Evolutionary conservation across 1,140 invertebrate genomes (phyloP).

Genomic region (Calosoma granatense): DNA sequence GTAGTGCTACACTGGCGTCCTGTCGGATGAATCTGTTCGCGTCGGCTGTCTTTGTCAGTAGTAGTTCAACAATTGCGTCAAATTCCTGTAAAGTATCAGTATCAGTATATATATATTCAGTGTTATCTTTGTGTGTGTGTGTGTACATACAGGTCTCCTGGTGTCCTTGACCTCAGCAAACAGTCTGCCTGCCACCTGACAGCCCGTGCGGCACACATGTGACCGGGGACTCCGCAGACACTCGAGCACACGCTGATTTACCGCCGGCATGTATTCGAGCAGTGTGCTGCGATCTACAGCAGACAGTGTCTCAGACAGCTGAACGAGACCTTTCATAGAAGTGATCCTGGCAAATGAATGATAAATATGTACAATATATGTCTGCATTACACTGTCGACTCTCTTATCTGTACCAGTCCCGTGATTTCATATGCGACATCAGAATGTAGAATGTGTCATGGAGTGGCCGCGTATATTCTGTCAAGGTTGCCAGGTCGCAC

Average conservation of each 20-base stretch:
- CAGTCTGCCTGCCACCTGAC: constrained; percentile 32
- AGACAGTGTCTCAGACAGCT: no score
- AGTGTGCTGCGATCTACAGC: no score
- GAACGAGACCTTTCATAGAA: no score
- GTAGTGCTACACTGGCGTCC: constrained; percentile 49
- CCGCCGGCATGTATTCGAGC: constrained; percentile 30
- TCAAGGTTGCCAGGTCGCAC: no score
- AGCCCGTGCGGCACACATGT: constrained; percentile 31
- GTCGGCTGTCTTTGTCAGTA: constrained; percentile 50
- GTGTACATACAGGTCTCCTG: constrained; percentile 26
- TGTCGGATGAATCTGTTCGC: constrained; percentile 54
- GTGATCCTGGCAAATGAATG: no score
- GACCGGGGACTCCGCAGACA: constrained; percentile 29
- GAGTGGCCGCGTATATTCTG: no score
- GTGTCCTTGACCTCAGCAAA: constrained; percentile 33
- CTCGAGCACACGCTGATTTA: constrained; percentile 31
- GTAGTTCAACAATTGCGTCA: constrained; percentile 44
- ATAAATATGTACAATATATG: no score
- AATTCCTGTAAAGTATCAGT: constrained; percentile 45
- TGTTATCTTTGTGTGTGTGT: no score
- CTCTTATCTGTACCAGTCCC: no score
- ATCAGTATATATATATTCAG: neutral
- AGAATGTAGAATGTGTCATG: no score
- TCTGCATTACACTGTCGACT: no score
- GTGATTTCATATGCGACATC: no score